These are phyloP conservation scores for Rhinella marina DNA, from an alignment of 2,797 vertebrate species.

Conservation along the genomic window DNA sequence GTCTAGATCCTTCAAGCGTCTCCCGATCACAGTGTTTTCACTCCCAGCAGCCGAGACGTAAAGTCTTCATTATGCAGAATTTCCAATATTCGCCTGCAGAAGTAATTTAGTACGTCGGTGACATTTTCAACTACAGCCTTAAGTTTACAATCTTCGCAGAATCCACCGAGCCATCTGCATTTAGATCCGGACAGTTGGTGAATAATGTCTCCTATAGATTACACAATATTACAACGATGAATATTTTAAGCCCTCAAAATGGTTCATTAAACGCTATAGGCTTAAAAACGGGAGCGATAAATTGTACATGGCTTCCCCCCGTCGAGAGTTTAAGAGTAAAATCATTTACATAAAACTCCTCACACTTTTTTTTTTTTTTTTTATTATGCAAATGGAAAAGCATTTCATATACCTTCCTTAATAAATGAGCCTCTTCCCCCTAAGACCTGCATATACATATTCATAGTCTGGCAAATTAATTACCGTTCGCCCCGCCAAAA, in stretches of 20 bases:
- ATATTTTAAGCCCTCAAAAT: constrained; percentile 61
- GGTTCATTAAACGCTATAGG: constrained; percentile 61
- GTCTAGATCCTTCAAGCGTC: not conserved
- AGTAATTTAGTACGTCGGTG: constrained; percentile 54
- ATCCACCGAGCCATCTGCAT: constrained; percentile 50
- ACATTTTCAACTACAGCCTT: constrained; percentile 58
- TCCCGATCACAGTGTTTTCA: not conserved
- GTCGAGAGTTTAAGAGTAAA: constrained; percentile 43
- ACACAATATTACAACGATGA: constrained; percentile 59
- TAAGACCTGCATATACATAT: constrained; percentile 41
- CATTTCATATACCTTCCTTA: constrained; percentile 44
- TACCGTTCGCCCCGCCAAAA: not conserved
- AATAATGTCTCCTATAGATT: constrained; percentile 62
- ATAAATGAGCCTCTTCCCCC: constrained; percentile 47
- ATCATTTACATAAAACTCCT: constrained; percentile 59
- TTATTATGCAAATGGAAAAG: constrained; percentile 55
- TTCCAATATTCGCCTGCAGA: constrained; percentile 33
- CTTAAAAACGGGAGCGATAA: constrained; percentile 58
- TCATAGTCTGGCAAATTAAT: constrained; percentile 56
- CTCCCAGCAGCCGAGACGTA: not conserved
- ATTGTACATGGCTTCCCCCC: constrained; percentile 30
- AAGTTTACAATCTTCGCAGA: constrained; percentile 54
- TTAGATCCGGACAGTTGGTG: constrained; percentile 54
- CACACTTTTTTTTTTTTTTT: constrained; percentile 59
- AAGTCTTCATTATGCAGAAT: constrained; percentile 38